These are phyloP conservation scores for Bombus waltoni DNA, from an alignment of 1,140 invertebrate genomes.

Conservation along the genomic window DNA sequence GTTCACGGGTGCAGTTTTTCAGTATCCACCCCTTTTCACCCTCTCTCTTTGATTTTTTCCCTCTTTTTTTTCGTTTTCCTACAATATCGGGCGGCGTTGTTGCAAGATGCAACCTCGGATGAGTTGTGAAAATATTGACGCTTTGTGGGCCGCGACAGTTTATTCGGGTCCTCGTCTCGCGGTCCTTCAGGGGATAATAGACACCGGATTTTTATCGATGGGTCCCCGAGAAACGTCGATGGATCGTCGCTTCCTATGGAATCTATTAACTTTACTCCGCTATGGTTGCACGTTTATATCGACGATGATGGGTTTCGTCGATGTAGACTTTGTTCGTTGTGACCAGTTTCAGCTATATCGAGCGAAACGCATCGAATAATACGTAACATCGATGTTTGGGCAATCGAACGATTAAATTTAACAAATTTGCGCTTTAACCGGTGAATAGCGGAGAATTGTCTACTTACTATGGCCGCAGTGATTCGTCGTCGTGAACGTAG, in stretches of 20 bases:
- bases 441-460: too few relatives aligned
- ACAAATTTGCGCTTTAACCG: too few relatives aligned
- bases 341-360: too few relatives aligned
- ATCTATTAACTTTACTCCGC: neutral
- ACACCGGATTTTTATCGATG: slow-evolving; percentile 49
- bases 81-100: slow-evolving; percentile 50
- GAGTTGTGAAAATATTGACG: slow-evolving; percentile 72
- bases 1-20: slow-evolving; percentile 62
- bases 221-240: slow-evolving; percentile 29
- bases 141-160: slow-evolving; percentile 54
- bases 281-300: neutral
- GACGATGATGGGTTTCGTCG: too few relatives aligned
- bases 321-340: too few relatives aligned
- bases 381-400: too few relatives aligned
- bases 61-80: slow-evolving; percentile 52
- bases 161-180: slow-evolving; percentile 31
- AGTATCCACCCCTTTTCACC: slow-evolving; percentile 29
- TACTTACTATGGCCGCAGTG: too few relatives aligned
- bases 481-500: too few relatives aligned
- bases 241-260: slow-evolving; percentile 33
- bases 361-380: neutral
- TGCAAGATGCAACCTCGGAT: slow-evolving; percentile 75
- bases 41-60: neutral
- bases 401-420: too few relatives aligned
- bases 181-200: slow-evolving; percentile 52